These are phyloP conservation scores for Mythimna impura DNA, from an alignment of 2,888 invertebrate species.

Conservation along the genomic window DNA sequence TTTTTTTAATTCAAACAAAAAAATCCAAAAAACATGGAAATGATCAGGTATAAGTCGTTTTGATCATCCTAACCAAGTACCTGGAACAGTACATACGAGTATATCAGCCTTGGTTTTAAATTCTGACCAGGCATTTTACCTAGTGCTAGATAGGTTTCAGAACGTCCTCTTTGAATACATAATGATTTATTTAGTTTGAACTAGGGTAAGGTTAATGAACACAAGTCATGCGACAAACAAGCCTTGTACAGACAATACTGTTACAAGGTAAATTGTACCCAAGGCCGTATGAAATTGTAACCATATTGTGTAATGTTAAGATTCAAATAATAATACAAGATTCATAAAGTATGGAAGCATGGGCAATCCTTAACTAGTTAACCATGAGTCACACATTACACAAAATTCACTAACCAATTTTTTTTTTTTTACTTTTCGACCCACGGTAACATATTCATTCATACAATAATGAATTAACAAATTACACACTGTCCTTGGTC, in stretches of 20 bases:
- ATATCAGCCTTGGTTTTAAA: not conserved
- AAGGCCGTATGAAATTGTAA: constrained; percentile 47
- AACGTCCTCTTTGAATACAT: constrained; percentile 13
- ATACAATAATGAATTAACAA: constrained; percentile 49
- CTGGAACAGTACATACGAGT: not conserved
- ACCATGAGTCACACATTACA: constrained; percentile 61
- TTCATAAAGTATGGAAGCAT: constrained; percentile 68
- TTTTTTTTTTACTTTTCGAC: constrained; percentile 43
- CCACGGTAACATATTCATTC: constrained; percentile 57
- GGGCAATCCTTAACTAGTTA: constrained; percentile 60
- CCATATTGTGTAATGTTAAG: constrained; percentile 44
- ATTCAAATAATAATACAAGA: constrained; percentile 47
- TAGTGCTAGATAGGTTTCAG: not conserved
- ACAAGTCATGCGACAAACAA: constrained; percentile 52
- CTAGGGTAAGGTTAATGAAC: constrained; percentile 38
- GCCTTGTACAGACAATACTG: constrained; percentile 51
- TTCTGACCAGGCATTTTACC: not conserved
- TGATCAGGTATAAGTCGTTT: not conserved
- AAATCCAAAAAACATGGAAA: too few relatives aligned
- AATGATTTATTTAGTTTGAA: constrained; percentile 35
- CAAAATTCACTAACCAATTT: constrained; percentile 70
- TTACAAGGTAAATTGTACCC: constrained; percentile 37
- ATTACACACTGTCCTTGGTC: constrained; percentile 61
- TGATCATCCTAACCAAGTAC: not conserved
- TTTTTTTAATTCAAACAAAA: not conserved